A percentile compares a stretch with the other conserved stretches of the same genome.
Evolutionary conservation across 2,113 vertebrate species (phyloP).

Genomic region (Phyllostomus hastatus): DNA sequence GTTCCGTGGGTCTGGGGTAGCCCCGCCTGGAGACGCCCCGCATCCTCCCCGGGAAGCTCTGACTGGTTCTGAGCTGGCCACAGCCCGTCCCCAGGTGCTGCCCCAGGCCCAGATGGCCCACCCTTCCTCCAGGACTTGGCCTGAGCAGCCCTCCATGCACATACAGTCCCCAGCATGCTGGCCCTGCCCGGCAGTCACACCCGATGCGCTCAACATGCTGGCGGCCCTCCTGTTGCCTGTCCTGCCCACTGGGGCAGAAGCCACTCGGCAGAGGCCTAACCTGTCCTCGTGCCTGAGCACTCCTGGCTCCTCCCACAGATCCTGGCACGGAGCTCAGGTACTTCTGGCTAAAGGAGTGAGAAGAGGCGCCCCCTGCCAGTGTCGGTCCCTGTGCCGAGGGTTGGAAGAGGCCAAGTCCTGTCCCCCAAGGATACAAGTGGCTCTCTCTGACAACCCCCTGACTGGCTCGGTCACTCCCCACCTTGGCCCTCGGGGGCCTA

Average conservation of each 20-base stretch:
- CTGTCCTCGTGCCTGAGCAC: neutral
- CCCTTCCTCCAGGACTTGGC: neutral
- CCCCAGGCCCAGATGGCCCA: neutral
- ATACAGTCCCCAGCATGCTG: neutral
- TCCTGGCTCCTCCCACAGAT: neutral
- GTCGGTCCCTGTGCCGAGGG: neutral
- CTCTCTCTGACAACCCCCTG: neutral
- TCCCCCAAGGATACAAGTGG: neutral
- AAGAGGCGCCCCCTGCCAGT: too few relatives aligned
- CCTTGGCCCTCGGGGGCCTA: neutral
- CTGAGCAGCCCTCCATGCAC: fast-evolving
- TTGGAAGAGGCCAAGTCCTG: neutral
- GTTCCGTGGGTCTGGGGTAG: too few relatives aligned
- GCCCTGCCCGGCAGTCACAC: neutral
- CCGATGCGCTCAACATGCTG: neutral
- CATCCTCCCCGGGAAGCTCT: fast-evolving
- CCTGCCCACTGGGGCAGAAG: neutral
- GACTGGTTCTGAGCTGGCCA: neutral
- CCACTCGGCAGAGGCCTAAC: fast-evolving
- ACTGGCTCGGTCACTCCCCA: neutral
- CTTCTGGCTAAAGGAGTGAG: neutral
- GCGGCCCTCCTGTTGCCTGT: fast-evolving
- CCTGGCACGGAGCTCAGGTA: neutral
- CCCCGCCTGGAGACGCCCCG: neutral
- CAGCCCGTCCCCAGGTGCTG: fast-evolving